These are phyloP conservation scores for Colletes collaris DNA, from an alignment of 2,888 invertebrate genomes.

Conservation along the genomic window DNA sequence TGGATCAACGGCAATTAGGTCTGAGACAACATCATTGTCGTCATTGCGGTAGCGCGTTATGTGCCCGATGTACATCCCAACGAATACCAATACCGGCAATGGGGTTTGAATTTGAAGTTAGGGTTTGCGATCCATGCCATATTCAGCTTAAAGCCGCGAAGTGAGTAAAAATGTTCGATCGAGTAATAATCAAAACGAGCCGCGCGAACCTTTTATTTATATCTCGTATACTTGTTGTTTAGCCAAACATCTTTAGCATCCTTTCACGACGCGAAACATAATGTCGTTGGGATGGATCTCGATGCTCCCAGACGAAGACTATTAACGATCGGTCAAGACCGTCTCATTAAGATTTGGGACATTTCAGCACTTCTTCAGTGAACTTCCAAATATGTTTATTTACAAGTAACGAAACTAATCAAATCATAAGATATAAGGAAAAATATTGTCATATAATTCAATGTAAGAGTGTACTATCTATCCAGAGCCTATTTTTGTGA, in stretches of 20 bases:
- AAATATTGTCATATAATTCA: constrained; percentile 51
- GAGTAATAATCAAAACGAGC: neutral
- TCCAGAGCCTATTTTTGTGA: constrained; percentile 72
- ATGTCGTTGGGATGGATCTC: constrained; percentile 93
- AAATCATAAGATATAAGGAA: constrained; percentile 57
- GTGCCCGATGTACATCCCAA: constrained; percentile 95
- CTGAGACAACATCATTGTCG: constrained; percentile 96
- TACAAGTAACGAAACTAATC: constrained; percentile 58
- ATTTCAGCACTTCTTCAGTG: constrained; percentile 87
- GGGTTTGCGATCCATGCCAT: constrained; percentile 97
- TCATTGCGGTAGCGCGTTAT: constrained; percentile 97
- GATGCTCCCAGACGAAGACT: constrained; percentile 95
- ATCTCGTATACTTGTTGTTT: constrained; percentile 46
- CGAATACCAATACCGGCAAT: constrained; percentile 95
- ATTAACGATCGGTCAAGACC: constrained; percentile 97
- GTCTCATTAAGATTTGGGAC: constrained; percentile 97
- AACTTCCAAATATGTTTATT: constrained; percentile 63
- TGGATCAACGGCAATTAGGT: constrained; percentile 97
- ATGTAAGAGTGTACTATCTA: constrained; percentile 54
- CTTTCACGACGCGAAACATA: constrained; percentile 97
- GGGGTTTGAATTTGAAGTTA: constrained; percentile 99
- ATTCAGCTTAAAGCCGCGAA: constrained; percentile 92
- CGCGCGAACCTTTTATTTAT: neutral
- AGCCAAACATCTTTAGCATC: constrained; percentile 96
- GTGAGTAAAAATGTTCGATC: constrained; percentile 85